Evolutionary conservation across 2,797 vertebrate genomes (phyloP).

Genomic region (Allobates femoralis): DNA sequence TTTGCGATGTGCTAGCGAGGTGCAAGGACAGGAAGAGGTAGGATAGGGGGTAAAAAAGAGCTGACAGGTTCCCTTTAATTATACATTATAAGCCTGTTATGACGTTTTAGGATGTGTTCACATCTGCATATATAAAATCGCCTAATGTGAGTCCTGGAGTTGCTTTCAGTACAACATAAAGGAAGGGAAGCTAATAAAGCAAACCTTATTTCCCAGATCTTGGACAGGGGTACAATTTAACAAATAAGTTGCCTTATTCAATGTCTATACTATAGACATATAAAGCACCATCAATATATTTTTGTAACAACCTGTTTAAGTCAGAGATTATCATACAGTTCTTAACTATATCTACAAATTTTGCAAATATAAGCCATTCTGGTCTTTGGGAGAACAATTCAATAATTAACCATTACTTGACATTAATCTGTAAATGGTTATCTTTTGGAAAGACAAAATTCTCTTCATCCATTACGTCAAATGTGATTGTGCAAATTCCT

Average conservation of each 20-base stretch:
- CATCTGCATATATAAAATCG: no score
- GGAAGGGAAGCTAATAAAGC: not conserved
- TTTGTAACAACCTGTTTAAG: not conserved
- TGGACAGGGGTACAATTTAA: not conserved
- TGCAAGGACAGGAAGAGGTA: no score
- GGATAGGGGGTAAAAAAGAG: no score
- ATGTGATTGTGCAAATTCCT: conserved; percentile 33
- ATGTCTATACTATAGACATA: not conserved
- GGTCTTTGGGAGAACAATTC: not conserved
- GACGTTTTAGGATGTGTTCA: no score
- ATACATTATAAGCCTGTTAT: no score
- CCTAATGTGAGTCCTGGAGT: no score
- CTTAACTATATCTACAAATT: not conserved
- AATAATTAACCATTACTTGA: conserved; percentile 48
- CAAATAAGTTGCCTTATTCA: not conserved
- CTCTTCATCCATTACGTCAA: conserved; percentile 9
- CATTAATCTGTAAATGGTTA: conserved; percentile 49
- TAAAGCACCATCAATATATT: not conserved
- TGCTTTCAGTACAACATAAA: not conserved
- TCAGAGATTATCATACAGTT: not conserved
- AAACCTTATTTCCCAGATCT: not conserved
- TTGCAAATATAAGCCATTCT: not conserved
- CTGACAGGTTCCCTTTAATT: no score
- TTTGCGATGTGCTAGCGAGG: no score
- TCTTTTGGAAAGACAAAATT: not conserved